A percentile compares a stretch with the other conserved stretches of the same genome.
phyloP scores from a whole-genome alignment of 35 echinoderm and acorn worm genomes.

The Lytechinus variegatus region DNA sequence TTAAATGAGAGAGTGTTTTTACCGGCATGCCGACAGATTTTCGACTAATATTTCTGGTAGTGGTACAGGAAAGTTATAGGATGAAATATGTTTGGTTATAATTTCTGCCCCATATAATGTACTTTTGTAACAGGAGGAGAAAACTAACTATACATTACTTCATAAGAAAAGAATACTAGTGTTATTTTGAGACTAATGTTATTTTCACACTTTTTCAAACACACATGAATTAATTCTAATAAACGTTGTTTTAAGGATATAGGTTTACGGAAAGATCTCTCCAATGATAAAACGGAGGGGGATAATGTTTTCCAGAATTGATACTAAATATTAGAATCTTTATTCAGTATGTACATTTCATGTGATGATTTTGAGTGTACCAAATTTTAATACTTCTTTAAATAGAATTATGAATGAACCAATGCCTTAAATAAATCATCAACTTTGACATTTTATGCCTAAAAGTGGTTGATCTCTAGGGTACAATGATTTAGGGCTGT shows the following conservation, averaged over 20 bases:
- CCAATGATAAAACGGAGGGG: too few species aligned
- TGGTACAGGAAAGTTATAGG: not conserved
- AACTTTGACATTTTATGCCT: not conserved
- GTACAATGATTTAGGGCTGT: not conserved
- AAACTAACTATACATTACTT: not conserved
- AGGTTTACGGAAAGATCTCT: too few species aligned
- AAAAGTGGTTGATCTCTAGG: not conserved
- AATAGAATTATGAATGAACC: not conserved
- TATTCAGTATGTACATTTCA: not conserved
- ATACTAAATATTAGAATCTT: not conserved
- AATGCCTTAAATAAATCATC: not conserved
- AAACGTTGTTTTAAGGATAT: too few species aligned
- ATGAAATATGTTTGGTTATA: not conserved
- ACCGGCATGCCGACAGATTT: not conserved
- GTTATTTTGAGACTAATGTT: too few species aligned
- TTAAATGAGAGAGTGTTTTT: not conserved
- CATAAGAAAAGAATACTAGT: not conserved
- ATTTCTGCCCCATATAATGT: too few species aligned
- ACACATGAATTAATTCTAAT: too few species aligned
- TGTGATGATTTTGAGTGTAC: not conserved
- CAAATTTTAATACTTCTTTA: not conserved
- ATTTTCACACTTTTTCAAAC: too few species aligned
- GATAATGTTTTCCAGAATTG: too few species aligned
- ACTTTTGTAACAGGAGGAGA: too few species aligned
- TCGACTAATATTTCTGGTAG: not conserved